Evolutionary conservation across 2,797 vertebrate genomes (phyloP).

Genomic region (Uromys caudimaculatus): DNA sequence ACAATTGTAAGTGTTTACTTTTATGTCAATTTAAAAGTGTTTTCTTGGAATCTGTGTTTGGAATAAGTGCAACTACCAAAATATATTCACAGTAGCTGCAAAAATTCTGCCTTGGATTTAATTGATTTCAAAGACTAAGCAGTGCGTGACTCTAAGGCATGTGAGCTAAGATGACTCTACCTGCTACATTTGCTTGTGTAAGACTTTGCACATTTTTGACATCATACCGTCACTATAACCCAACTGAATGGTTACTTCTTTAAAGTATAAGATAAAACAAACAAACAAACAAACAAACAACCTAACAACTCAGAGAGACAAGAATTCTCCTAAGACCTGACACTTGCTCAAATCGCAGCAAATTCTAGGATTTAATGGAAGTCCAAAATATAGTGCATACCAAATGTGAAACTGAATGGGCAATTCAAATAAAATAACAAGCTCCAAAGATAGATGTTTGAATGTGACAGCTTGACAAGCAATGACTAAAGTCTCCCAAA

Average conservation of each 20-base stretch:
- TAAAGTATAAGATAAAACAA: not conserved
- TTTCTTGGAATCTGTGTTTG: not conserved
- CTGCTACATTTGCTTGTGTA: rapidly evolving
- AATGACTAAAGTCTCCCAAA: not conserved
- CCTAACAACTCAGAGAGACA: not conserved
- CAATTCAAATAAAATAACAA: not conserved
- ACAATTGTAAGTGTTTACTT: constrained; percentile 1
- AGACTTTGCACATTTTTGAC: not conserved
- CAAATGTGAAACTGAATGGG: not conserved
- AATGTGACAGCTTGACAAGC: no score
- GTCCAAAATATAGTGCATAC: not conserved
- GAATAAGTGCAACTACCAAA: not conserved
- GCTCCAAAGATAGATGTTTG: not conserved
- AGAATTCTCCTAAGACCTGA: not conserved
- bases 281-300: not conserved
- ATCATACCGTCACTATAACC: not conserved
- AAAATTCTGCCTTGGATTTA: not conserved
- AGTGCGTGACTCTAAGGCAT: not conserved
- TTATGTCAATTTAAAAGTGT: not conserved
- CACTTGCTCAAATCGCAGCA: not conserved
- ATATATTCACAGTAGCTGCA: not conserved
- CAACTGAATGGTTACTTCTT: not conserved
- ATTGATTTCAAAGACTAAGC: not conserved
- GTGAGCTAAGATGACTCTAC: not conserved
- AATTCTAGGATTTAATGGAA: not conserved